Percentiles rank a stretch among this genome's conserved stretches.
phyloP scores from a whole-genome alignment of 2,113 vertebrate species.

The Trogon melanurus region DNA sequence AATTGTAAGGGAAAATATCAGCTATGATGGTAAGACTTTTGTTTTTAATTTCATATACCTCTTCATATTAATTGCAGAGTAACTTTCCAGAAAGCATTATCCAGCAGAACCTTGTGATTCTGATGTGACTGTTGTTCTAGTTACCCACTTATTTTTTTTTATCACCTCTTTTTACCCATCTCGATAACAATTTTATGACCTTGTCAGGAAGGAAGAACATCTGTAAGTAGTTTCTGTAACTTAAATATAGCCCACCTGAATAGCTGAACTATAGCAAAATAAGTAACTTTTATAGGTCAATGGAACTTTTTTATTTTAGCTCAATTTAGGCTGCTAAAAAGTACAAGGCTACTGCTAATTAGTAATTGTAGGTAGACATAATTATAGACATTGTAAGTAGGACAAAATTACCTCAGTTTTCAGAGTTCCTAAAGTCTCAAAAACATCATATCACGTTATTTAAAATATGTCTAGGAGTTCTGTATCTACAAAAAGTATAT shows the following conservation, averaged over 20 bases:
- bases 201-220: neutral
- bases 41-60: neutral
- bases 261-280: neutral
- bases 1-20: neutral
- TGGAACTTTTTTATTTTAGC: neutral
- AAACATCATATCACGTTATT: neutral
- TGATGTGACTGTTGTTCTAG: neutral
- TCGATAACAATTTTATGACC: neutral
- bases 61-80: neutral
- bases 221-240: neutral
- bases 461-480: neutral
- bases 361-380: neutral
- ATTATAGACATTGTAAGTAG: neutral
- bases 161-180: neutral
- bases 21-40: neutral
- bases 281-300: neutral
- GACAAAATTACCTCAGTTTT: neutral
- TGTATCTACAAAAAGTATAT: neutral
- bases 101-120: neutral
- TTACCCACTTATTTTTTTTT: neutral
- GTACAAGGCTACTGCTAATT: neutral
- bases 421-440: neutral
- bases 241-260: neutral
- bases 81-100: neutral
- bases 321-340: neutral